Base-by-base conservation (phyloP, 1,140 invertebrate species). In the Polypedilum pembai region DNA sequence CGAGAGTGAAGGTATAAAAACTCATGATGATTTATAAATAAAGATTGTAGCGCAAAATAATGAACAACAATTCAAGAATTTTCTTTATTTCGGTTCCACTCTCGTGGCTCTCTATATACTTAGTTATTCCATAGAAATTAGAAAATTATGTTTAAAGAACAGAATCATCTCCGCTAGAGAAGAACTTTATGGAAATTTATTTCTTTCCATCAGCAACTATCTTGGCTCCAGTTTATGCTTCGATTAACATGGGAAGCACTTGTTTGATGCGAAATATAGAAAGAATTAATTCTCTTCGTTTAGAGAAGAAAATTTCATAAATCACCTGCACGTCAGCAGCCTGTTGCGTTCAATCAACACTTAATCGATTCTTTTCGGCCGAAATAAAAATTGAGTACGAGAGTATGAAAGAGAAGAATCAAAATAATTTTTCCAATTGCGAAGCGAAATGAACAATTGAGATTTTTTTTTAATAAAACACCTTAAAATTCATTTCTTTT, bases 51-150 rank as follows among this genome's bases (percentile, higher is more conserved):
- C 17, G 18, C 17, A 18, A 69, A 69, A 20, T 21, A 69, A 21
- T 69, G 65, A 69, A 21, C n/a, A 69, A 69, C 65, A 18, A 69
- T 69, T 69, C 65, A 18, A 69, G 65, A 69, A 20, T 69, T n/a
- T n/a, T 33, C 24, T 33, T 33, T 69, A 69, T 69, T 18, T 20
- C 17, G 18, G 65, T 69, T 69, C 65, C 65, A 69, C 65, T 69
- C 65, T 69, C 18, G 20, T 69, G 65, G 20, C 17, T 21, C 8
- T 17, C 1, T 15, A 1, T 15, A 56, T 56, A 15, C 45, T 12
- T 56, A 33, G 24, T 5, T 56, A 56, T 56, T 56, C 45, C 45
- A 56, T 56, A n/a, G 45, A 56, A 56, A 69, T 69, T 69, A 69
- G 65, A 69, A 69, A 69, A 69, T 69, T 69, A 69, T 69, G 65